phyloP scores from a whole-genome alignment of 1,140 invertebrate species.

The Aporrectodea caliginosa region DNA sequence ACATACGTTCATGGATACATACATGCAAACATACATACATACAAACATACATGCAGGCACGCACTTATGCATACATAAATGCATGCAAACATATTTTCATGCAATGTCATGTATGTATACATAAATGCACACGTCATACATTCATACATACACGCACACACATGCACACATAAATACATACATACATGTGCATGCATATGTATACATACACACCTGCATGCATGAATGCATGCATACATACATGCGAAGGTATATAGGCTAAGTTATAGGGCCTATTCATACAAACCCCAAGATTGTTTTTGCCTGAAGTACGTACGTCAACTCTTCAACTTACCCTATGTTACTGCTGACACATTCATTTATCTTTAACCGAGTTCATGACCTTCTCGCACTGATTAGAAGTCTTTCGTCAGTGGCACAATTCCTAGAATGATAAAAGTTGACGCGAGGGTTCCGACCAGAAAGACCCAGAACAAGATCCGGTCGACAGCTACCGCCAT shows the following conservation, averaged over 20 bases:
- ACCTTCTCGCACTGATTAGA: no score
- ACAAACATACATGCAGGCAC: background rate
- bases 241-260: background rate
- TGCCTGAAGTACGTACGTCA: no score
- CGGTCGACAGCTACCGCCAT: constrained; percentile 24
- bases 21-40: constrained; percentile 2
- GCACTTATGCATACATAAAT: background rate
- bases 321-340: no score
- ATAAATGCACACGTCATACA: no score
- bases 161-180: background rate
- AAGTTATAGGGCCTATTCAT: background rate
- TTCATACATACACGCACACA: constrained; percentile 1
- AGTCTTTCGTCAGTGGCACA: constrained; percentile 24
- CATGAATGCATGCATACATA: background rate
- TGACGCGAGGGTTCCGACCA: constrained; percentile 25
- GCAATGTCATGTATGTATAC: no score
- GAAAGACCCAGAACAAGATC: constrained; percentile 33
- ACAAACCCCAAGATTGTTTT: no score
- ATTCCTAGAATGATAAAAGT: constrained; percentile 31
- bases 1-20: no score
- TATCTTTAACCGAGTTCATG: no score
- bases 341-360: no score
- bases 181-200: background rate
- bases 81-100: no score
- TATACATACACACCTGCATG: background rate